Base-by-base conservation (phyloP, 2,888 invertebrate species). In the Monochamus alternatus region DNA sequence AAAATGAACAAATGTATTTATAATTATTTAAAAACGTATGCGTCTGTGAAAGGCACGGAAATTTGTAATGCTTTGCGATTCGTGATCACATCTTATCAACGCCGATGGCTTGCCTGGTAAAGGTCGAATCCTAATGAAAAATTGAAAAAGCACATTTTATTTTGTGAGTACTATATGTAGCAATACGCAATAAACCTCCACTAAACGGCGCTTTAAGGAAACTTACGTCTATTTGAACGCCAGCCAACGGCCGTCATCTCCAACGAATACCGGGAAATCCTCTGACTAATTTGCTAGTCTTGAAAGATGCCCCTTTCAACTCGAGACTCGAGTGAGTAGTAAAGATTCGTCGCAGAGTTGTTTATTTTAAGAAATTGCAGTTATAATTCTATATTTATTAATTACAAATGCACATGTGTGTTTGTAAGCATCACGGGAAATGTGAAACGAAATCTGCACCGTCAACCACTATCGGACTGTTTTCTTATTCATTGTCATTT, bases 241-340 rank as follows among this genome's bases (percentile, higher is more conserved):
- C 52, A 5, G 65, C 65, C 65, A 66, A 52, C 30, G 30, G 5
- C 38, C 4, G 38, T 30, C 3, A 12, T n/a, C 51, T 51, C 30
- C 14, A 51, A 66, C 30, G 31, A 68, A 59, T 68, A 32, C 68
- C 68, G 58, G 58, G 58, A 58, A 55, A 38, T 59, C 32, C 68
- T 51, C 38, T 68, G 68, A 68, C 58, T 68, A 68, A 68, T 67
- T 55, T 32, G 52, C 38, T 55, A 10, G 31, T 12, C 14, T 66
- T 52, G 32, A 55, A 31, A 52, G 55, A 55, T 22, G 14, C 55
- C 51, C 22, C 58, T 38, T 58, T 10, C 64, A 47, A 30, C 47
- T 64, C 47, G 22, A 22, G 22, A 22, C 22, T 22, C 22, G 22
- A 22, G 22, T 22, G 22, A 63, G 63, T 10, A 9, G 44, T 31